Evolutionary conservation across 2,113 vertebrate species (phyloP).

Genomic region (Coracopsis vasa): DNA sequence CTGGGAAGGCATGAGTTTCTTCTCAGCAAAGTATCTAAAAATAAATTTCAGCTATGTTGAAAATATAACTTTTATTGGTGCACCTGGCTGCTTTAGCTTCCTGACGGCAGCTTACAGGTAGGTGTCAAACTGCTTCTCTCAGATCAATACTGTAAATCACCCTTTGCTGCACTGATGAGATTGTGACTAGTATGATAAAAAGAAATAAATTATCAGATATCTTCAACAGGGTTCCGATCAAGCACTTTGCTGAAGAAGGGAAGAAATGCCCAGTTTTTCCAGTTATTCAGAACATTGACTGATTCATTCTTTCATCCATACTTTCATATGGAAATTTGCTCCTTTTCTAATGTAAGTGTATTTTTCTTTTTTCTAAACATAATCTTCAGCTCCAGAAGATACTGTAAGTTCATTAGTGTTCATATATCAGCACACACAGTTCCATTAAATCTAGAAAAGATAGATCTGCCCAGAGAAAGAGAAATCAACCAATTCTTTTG

Average conservation of each 20-base stretch:
- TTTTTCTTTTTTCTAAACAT: background rate
- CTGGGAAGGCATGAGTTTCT: background rate
- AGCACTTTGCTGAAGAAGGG: background rate
- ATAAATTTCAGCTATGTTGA: background rate
- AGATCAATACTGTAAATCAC: background rate
- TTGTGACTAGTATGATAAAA: background rate
- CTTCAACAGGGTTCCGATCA: background rate
- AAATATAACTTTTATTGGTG: background rate
- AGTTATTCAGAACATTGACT: background rate
- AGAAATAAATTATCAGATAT: background rate
- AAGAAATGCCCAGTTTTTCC: background rate
- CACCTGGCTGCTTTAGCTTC: background rate
- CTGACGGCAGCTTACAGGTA: background rate
- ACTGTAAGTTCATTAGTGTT: background rate
- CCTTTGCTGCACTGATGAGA: background rate
- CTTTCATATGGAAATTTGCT: background rate
- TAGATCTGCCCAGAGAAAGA: background rate
- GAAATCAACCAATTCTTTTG: background rate
- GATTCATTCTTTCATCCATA: background rate
- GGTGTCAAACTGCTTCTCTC: background rate
- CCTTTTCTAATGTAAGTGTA: background rate
- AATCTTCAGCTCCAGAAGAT: background rate
- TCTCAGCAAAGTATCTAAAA: background rate
- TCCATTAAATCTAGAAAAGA: background rate
- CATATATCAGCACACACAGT: background rate